Evolutionary conservation across 30 jellyfish, hydroid and myxozoan genomes (phyloP).

Genomic region (Catostylus mosaicus): DNA sequence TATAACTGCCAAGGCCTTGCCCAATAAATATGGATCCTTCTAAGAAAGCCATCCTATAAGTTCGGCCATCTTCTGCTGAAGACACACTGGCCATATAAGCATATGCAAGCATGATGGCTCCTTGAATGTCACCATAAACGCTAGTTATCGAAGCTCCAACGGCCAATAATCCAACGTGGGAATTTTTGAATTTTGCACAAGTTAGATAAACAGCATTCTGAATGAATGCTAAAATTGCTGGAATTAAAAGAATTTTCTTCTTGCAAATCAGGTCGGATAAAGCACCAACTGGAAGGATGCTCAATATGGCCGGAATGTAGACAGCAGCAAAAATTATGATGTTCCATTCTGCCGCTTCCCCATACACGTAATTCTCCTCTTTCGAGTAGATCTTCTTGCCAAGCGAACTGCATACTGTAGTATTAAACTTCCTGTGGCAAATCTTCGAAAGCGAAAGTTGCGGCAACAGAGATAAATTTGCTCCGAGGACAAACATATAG

Average conservation of each 20-base stretch:
- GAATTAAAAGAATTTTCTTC: conserved; percentile 25
- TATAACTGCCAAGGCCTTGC: conserved; percentile 49
- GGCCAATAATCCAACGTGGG: conserved; percentile 30
- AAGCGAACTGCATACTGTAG: conserved; percentile 26
- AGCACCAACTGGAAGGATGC: conserved; percentile 53
- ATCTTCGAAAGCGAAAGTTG: conserved; percentile 22
- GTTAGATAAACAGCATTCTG: conserved; percentile 34
- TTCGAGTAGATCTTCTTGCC: neutral
- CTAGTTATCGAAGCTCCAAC: conserved; percentile 45
- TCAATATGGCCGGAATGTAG: conserved; percentile 49
- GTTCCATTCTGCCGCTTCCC: conserved; percentile 65
- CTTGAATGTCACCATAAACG: conserved; percentile 55
- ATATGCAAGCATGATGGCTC: conserved; percentile 56
- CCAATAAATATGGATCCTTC: conserved; percentile 51
- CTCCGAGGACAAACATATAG: conserved; percentile 23
- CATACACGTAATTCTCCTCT: conserved; percentile 34
- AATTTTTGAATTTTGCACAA: conserved; percentile 11
- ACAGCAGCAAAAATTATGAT: neutral
- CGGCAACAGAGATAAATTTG: conserved; percentile 21
- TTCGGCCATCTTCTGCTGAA: conserved; percentile 24
- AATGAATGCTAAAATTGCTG: conserved; percentile 17
- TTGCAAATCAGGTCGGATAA: conserved; percentile 29
- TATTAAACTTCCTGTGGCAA: conserved; percentile 18
- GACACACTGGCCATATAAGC: conserved; percentile 72
- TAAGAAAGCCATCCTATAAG: conserved; percentile 48